Base-by-base conservation (phyloP, 1,140 invertebrate species). In the Capitella teleta region DNA sequence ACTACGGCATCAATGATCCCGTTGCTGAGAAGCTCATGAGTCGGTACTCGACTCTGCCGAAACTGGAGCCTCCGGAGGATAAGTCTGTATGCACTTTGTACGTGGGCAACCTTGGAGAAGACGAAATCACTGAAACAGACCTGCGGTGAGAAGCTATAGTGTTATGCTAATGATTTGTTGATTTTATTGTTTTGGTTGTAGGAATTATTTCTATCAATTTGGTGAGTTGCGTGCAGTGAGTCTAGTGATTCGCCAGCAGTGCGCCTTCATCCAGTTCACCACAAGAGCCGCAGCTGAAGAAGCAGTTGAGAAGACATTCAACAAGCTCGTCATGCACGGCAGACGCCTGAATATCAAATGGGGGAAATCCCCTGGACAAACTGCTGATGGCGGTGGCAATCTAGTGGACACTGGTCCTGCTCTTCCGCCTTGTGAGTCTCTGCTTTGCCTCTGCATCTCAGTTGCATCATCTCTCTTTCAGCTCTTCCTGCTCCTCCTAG, bases 1-100 rank as follows among this genome's bases (percentile, higher is more conserved):
- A 96, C 66, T 98, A 98, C 75, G 96, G 96, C 37, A 84, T 87
- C 0, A 98, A 98, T 74, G 96, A 99, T 78, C 96, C 95, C 1
- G 94, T 98, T 3, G 96, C 96, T 38, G 91, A 98, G 60, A 99
- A 99, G 69, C 74, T 99, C 21, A 82, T 99, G 76, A 83, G 87
- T 51, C 21, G 38, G 0, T 50, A 90, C 41, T 63, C 86, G 12
- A 85, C 87, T 2, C 86, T 98, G 83, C 95, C 95, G 0, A 89
- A 87, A 44, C 70, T 98, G 10, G 88, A 93, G 43, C 82, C 91
- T 0, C 95, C 95, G 0, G 93, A 97, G 67, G 96, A 99, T 63
- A 85, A 85, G 61, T 84, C 84, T 18, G 95, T 99, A 6, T 97
- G 94, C 0, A 98, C 96, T 4, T 69, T 99, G 0, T 98, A 98